These are phyloP conservation scores for Nomia melanderi DNA, from an alignment of 1,140 invertebrate species.

Conservation along the genomic window DNA sequence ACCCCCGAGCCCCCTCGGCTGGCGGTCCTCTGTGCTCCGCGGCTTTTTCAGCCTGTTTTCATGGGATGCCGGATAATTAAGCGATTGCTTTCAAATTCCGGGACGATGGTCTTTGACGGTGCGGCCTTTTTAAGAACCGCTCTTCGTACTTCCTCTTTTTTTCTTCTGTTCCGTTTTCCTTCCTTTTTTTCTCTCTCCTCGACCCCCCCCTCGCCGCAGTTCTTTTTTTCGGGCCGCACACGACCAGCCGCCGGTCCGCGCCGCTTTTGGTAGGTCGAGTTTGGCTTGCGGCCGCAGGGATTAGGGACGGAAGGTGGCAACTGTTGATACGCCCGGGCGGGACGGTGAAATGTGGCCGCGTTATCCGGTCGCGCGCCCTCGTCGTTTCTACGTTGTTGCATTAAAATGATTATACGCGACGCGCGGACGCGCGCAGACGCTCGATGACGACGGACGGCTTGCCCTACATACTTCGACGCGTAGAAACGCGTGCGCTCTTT, in stretches of 20 bases:
- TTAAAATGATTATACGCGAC: slow-evolving; percentile 25
- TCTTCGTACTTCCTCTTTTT: no score
- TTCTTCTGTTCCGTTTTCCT: no score
- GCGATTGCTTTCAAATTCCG: slow-evolving; percentile 48
- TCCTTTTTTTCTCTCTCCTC: no score
- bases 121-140: slow-evolving; percentile 44
- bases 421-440: neutral
- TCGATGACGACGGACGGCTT: neutral
- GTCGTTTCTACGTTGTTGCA: neutral
- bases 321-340: slow-evolving; percentile 42
- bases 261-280: slow-evolving; percentile 47
- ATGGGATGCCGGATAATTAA: slow-evolving; percentile 58
- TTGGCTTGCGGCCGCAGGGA: slow-evolving; percentile 45
- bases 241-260: slow-evolving; percentile 18
- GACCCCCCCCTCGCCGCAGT: no score
- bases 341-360: slow-evolving; percentile 38
- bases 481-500: no score
- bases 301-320: slow-evolving; percentile 49
- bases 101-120: slow-evolving; percentile 32
- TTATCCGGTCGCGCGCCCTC: slow-evolving; percentile 10
- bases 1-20: neutral
- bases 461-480: neutral
- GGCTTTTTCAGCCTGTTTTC: slow-evolving; percentile 1
- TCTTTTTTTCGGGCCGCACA: slow-evolving; percentile 17
- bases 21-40: no score